Conservation (phyloP, 2,888 invertebrate genomes). For the Polyommatus iphigenia region DNA sequence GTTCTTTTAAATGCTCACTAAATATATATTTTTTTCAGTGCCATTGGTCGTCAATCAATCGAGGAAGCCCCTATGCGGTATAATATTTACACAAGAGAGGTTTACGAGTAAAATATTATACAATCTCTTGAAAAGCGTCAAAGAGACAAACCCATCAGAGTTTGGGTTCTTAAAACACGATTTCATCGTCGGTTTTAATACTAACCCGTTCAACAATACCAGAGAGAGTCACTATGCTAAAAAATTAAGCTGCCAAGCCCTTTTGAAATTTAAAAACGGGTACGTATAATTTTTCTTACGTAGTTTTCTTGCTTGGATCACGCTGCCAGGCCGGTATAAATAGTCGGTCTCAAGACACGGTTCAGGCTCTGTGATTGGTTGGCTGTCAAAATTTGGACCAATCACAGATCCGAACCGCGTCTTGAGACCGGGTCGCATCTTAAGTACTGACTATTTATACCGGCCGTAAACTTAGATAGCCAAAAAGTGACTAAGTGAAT, state of each 20-base stretch:
- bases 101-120: conserved; percentile 88
- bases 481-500: too few species aligned
- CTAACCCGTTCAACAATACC: conserved; percentile 78
- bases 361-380: too few species aligned
- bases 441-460: too few species aligned
- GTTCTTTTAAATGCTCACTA: not conserved
- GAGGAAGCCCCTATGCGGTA: conserved; percentile 80
- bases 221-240: conserved; percentile 77
- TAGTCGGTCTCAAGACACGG: too few species aligned
- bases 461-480: too few species aligned
- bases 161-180: conserved; percentile 83
- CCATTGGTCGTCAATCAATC: conserved; percentile 51
- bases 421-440: too few species aligned
- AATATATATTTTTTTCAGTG: conserved; percentile 33
- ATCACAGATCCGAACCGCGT: too few species aligned
- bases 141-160: conserved; percentile 59
- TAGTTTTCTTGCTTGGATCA: not conserved
- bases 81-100: conserved; percentile 87
- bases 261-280: conserved; percentile 72
- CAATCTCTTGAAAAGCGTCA: conserved; percentile 81
- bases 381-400: too few species aligned
- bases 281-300: conserved; percentile 47
- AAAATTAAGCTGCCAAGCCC: conserved; percentile 76
- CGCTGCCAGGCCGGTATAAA: not conserved
- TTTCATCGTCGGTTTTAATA: conserved; percentile 85